Evolutionary conservation across 2,113 vertebrate species (phyloP), one percentile per base, ranked within the genome.

Genomic region (Orthonyx spaldingii): DNA sequence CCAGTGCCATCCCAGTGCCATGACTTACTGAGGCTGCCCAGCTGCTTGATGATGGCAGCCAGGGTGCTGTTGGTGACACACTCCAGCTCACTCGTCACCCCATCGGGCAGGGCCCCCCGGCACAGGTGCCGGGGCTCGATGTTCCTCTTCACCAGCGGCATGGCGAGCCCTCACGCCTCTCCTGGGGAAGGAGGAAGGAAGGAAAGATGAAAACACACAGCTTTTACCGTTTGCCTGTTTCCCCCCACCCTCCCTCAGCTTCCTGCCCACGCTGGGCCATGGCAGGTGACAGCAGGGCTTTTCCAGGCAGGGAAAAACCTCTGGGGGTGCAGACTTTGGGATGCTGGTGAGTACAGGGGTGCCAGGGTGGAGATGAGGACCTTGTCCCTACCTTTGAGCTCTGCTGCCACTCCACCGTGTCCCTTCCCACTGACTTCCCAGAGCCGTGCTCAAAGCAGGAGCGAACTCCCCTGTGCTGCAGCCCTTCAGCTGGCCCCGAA

Each of bases 31-130:
- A 99, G 98, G 85, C 99, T 98, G 70, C 99, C 99, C 94, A 99
- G 98, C 97, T 99, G 99, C 61, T 99, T 99, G 97, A 99, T 99
- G 97, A 99, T 98, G 94, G 99, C 99, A 6, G 99, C 99, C 76
- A 99, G 96, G 0, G 98, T 99, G 98, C 98, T 99, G 97, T 99
- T 99, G 97, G 99, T 99, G 87, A 99, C 99, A 56, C 99, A 99
- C 84, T 99, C 99, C 95, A 99, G 96, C 90, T 99, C 99, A 32
- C 99, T 99, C 44, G 98, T 98, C 78, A 99, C 99, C 22, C 98
- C 98, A 35, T 99, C 98, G 0, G 99, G 99, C 35, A 99, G 95
- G 22, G 98, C 98, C 13, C 98, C 98, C 11, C 98, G 98, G 96
- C 99, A 99, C 32, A 99, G 96, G 93, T 99, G 99, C 97, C 98